Conservation (phyloP, 2,797 vertebrate species). For the Alosa sapidissima region DNA sequence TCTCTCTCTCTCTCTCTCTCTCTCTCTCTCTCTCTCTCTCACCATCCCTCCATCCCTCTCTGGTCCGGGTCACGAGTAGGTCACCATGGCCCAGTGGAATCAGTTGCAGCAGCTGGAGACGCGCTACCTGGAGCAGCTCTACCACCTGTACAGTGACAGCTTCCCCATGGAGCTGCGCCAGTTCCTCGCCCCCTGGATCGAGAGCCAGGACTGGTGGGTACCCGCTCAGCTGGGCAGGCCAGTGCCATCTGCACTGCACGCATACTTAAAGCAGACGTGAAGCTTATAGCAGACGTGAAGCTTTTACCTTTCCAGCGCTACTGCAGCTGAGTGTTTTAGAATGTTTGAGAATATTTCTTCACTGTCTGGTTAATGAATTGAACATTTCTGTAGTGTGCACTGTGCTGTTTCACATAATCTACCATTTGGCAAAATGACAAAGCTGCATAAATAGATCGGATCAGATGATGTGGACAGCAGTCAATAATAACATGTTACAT, state of each 20-base stretch:
- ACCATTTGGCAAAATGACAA: background rate
- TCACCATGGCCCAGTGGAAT: conserved; percentile 97
- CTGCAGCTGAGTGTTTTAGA: too few relatives aligned
- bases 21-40: background rate
- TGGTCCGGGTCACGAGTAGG: conserved; percentile 51
- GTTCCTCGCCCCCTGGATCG: conserved; percentile 97
- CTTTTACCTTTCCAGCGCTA: background rate
- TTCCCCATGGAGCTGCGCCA: conserved; percentile 98
- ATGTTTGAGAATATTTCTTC: too few relatives aligned
- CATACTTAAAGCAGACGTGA: background rate
- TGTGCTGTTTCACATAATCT: background rate
- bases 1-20: background rate
- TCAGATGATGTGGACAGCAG: background rate
- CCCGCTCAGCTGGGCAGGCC: background rate
- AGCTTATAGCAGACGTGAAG: too few relatives aligned
- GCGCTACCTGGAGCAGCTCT: conserved; percentile 95
- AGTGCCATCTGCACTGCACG: background rate
- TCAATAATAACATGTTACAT: background rate
- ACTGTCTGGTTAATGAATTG: too few relatives aligned
- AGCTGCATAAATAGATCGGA: background rate
- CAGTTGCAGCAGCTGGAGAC: conserved; percentile 98
- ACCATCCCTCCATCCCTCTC: background rate
- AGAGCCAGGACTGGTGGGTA: conserved; percentile 95
- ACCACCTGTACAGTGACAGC: conserved; percentile 98
- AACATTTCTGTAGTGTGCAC: background rate